These are phyloP conservation scores for Sarcophaga rosellei DNA, from an alignment of 2,888 invertebrate species.

Conservation along the genomic window DNA sequence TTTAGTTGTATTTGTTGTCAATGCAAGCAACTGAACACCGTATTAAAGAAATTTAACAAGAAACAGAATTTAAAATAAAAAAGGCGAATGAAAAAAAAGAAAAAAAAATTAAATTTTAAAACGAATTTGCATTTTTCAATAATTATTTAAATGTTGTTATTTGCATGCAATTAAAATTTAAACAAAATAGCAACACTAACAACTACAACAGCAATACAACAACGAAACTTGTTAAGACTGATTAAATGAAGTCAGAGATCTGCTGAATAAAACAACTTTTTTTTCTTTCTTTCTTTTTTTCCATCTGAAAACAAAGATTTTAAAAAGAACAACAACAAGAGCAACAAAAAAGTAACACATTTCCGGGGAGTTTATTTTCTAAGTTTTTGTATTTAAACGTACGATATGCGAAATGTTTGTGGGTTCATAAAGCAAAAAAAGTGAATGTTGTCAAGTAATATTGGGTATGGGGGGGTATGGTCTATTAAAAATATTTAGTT, in stretches of 20 bases:
- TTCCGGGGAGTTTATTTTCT: conserved; percentile 51
- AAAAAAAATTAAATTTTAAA: background rate
- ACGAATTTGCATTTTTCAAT: conserved; percentile 36
- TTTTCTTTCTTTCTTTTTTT: background rate
- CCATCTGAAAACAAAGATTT: background rate
- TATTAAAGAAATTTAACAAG: conserved; percentile 5
- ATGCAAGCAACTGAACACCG: background rate
- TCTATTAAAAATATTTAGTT: no score
- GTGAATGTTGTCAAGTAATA: conserved; percentile 48
- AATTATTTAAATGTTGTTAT: conserved; percentile 35
- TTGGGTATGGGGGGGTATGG: no score
- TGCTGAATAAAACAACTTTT: conserved; percentile 22
- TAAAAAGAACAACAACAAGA: background rate
- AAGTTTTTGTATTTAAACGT: background rate
- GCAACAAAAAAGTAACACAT: background rate
- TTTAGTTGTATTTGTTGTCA: background rate
- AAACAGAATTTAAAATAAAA: background rate
- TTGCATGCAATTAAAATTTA: conserved; percentile 38
- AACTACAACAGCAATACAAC: background rate
- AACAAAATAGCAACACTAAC: background rate
- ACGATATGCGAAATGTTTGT: conserved; percentile 37
- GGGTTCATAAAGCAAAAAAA: conserved; percentile 49
- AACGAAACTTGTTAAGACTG: conserved; percentile 3
- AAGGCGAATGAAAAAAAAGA: conserved; percentile 11
- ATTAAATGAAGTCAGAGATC: conserved; percentile 20